A percentile compares a stretch with the other conserved stretches of the same genome.
These are phyloP conservation scores for Protaetia brevitarsis DNA, from an alignment of 1,140 invertebrate species.

Conservation along the genomic window DNA sequence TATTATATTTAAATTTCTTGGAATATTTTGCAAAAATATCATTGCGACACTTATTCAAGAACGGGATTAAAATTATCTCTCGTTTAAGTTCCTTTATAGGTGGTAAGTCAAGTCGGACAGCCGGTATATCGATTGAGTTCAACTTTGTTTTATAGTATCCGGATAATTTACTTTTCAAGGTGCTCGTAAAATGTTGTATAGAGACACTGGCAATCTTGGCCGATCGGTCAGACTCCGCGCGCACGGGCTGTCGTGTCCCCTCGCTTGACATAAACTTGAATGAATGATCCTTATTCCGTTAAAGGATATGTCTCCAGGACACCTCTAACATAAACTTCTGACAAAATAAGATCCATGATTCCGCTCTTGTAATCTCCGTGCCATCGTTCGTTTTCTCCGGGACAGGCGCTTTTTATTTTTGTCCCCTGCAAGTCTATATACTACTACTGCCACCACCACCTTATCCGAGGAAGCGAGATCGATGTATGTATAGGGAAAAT, in stretches of 20 bases:
- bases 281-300: constrained; percentile 25
- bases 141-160: constrained; percentile 28
- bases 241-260: not conserved
- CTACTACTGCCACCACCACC: no score
- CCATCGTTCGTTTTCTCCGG: no score
- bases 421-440: no score
- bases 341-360: constrained; percentile 18
- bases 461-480: no score
- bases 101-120: constrained; percentile 21
- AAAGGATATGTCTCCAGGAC: constrained; percentile 17
- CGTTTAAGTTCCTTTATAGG: no score
- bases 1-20: no score
- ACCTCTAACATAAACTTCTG: constrained; percentile 21
- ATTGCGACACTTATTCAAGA: no score
- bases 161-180: constrained; percentile 29
- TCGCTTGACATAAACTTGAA: constrained; percentile 25
- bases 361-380: not conserved
- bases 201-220: constrained; percentile 27
- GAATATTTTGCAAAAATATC: no score
- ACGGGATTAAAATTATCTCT: no score
- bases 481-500: no score
- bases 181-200: constrained; percentile 28
- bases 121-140: constrained; percentile 26
- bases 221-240: constrained; percentile 16
- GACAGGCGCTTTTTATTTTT: no score